Conservation (phyloP, 2,797 vertebrate genomes). For the Pagetopsis macropterus region DNA sequence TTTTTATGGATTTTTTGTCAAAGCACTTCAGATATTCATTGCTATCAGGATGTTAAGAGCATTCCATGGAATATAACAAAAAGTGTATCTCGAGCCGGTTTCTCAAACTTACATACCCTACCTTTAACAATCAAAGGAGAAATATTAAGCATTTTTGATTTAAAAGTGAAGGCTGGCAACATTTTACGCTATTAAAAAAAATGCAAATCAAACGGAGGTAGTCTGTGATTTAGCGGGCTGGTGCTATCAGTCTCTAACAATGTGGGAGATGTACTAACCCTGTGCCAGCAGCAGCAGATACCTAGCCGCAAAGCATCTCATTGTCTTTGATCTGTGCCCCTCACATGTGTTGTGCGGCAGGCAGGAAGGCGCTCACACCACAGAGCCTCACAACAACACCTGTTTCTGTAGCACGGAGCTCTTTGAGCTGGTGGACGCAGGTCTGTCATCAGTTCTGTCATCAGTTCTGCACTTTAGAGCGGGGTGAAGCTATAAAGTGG, state of each 20-base stretch:
- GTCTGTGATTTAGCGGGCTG: slow-evolving; percentile 53
- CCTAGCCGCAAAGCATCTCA: slow-evolving; percentile 44
- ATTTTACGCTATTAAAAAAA: slow-evolving; percentile 1
- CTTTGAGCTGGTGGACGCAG: slow-evolving; percentile 49
- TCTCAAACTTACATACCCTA: too few relatives aligned
- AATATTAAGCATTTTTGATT: neutral
- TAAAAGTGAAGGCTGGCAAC: slow-evolving; percentile 8
- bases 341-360: slow-evolving; percentile 38
- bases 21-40: too few relatives aligned
- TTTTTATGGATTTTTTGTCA: too few relatives aligned
- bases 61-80: too few relatives aligned
- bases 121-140: neutral
- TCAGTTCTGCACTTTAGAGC: slow-evolving; percentile 62
- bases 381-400: slow-evolving; percentile 64
- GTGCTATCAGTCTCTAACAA: slow-evolving; percentile 10
- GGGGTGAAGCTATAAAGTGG: slow-evolving; percentile 62
- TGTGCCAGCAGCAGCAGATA: slow-evolving; percentile 35
- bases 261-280: slow-evolving; percentile 41
- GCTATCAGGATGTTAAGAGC: too few relatives aligned
- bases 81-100: too few relatives aligned
- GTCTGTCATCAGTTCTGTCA: slow-evolving; percentile 73
- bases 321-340: slow-evolving; percentile 68
- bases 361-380: slow-evolving; percentile 56
- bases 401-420: slow-evolving; percentile 62
- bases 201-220: slow-evolving; percentile 16